Evolutionary conservation across 2,797 vertebrate species (phyloP).

Genomic region (Tokudaia muenninki): DNA sequence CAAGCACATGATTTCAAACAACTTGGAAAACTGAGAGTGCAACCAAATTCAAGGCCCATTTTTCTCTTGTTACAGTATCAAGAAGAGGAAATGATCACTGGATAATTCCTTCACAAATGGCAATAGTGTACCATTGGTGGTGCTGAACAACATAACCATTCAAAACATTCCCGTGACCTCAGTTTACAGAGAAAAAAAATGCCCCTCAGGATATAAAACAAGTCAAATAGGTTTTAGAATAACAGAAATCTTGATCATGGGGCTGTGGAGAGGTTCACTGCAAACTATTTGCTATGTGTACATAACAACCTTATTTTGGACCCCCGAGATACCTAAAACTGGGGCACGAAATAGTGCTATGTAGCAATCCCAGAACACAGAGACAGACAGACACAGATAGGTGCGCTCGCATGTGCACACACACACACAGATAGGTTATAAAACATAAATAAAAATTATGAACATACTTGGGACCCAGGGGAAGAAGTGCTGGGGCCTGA

Average conservation of each 20-base stretch:
- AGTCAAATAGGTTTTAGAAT: constrained; percentile 20
- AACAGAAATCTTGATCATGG: constrained; percentile 31
- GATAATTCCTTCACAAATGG: constrained; percentile 29
- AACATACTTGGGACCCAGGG: constrained; percentile 1
- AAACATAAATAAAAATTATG: not conserved
- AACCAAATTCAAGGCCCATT: not conserved
- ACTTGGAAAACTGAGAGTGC: constrained; percentile 23
- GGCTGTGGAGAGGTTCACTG: not conserved
- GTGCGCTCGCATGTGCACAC: not conserved
- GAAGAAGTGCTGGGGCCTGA: not conserved
- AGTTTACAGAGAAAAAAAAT: constrained; percentile 28
- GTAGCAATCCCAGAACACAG: not conserved
- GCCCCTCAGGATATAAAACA: not conserved
- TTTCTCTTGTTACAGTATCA: not conserved
- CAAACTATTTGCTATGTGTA: not conserved
- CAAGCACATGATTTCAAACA: constrained; percentile 47
- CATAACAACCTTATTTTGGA: not conserved
- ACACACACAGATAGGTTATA: not conserved
- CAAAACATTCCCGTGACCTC: not conserved
- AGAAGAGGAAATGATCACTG: constrained; percentile 4
- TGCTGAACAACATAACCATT: constrained; percentile 23
- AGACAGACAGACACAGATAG: not conserved
- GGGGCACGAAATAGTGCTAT: not conserved
- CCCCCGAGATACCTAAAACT: not conserved
- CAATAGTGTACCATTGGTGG: not conserved